Percentiles rank a stretch among this genome's conserved stretches.
These are phyloP conservation scores for Heliocidaris tuberculata DNA, from an alignment of 35 echinoderm and acorn worm genomes.

Conservation along the genomic window DNA sequence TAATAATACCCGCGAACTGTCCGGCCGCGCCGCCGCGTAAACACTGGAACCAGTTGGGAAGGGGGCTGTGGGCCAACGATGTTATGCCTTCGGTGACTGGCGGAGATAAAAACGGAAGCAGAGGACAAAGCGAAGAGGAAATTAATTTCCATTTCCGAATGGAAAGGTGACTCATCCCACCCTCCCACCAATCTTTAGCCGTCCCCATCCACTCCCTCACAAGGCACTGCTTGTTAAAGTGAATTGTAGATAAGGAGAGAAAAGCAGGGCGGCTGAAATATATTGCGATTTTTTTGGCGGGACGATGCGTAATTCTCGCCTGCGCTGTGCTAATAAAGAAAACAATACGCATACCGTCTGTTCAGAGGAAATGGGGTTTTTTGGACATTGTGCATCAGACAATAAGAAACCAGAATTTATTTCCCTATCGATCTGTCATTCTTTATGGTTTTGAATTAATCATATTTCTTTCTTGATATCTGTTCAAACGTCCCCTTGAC, in stretches of 20 bases:
- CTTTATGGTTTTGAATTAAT: no score
- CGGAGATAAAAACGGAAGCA: constrained; percentile 15
- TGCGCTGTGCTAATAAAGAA: neutral
- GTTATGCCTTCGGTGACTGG: neutral
- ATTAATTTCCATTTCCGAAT: constrained; percentile 34
- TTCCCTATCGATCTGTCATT: no score
- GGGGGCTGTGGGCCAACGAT: neutral
- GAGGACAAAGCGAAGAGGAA: constrained; percentile 8
- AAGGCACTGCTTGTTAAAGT: neutral
- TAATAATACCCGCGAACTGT: neutral
- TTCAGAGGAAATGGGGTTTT: neutral
- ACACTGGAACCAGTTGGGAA: neutral
- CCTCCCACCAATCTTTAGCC: neutral
- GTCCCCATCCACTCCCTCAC: neutral
- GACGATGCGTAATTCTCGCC: neutral
- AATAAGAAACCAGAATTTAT: no score
- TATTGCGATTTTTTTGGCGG: neutral
- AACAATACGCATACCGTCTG: neutral
- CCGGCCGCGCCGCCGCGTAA: neutral
- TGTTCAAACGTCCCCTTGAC: no score
- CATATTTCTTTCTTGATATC: no score
- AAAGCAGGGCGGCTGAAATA: neutral
- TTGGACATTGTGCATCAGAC: neutral
- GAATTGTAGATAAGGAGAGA: neutral
- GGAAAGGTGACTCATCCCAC: constrained; percentile 9